Base-by-base conservation (phyloP, 2,888 invertebrate genomes). In the Lasioglossum oenotherae region DNA sequence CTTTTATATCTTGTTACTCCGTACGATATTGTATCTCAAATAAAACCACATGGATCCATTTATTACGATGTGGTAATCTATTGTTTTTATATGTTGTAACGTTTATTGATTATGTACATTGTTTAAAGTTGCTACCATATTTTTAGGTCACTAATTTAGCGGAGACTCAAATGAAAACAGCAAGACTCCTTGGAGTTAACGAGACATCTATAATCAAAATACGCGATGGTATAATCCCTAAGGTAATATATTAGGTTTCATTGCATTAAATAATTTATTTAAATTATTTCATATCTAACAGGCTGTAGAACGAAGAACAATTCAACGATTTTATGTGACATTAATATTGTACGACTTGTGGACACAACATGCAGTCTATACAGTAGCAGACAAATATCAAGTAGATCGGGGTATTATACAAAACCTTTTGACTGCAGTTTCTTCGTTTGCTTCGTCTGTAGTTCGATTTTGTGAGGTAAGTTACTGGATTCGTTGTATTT, bases 1-100 rank as follows among this genome's bases (percentile, higher is more conserved):
- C 96, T 99, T 35, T 95, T 99, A 77, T 99, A 98, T 95, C 96
- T 99, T 53, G 97, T 99, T 80, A 98, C 98, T 35, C 98, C 98
- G 23, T 97, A 98, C 94, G 97, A 98, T 92, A 94, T 97, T 84
- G 95, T 96, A 2, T 96, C 96, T 76, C 96, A 96, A 78, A 94
- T 97, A 35, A 95, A 95, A 74, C 96, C 96, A 0, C 93, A 95
- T 57, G 96, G 95, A 84, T 92, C 95, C 72, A 94, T 96, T 74
- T 97, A 97, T 92, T 97, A 97, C 92, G 95, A 96, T 46, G 95
- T 97, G 95, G 97, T 97, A 94, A 95, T 96, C 85, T 73, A 46
- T 38, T 57, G n/a, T 84, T 80, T 80, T 75, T 78, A 78, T 79
- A 78, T 75, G 4, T 53, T 87, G 46, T 87, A 31, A 74, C 41